A percentile compares a stretch with the other conserved stretches of the same genome.
phyloP scores from a whole-genome alignment of 2,888 invertebrate species.

The Cryptocephalus moraei region DNA sequence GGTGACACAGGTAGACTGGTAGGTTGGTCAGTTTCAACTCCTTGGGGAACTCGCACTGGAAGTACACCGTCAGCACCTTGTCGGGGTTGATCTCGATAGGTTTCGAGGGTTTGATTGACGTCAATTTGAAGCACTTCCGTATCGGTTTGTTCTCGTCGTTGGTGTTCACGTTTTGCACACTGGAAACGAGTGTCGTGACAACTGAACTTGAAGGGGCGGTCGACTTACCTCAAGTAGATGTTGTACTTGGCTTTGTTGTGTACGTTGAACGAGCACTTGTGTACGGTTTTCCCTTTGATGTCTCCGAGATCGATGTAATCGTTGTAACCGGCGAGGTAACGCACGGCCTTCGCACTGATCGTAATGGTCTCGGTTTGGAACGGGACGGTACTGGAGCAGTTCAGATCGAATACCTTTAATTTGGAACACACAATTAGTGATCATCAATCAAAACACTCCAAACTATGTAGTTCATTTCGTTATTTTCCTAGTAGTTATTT shows the following conservation, averaged over 20 bases:
- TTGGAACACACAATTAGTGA: slow-evolving; percentile 9
- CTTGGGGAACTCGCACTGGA: slow-evolving; percentile 22
- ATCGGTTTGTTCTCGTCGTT: slow-evolving; percentile 2
- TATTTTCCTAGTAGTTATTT: no score
- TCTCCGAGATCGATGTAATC: slow-evolving; percentile 43
- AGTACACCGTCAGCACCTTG: slow-evolving; percentile 14
- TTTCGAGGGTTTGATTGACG: slow-evolving; percentile 9
- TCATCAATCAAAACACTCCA: no score
- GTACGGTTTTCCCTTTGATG: slow-evolving; percentile 46
- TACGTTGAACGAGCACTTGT: slow-evolving; percentile 40
- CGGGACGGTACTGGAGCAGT: neutral
- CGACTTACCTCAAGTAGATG: slow-evolving; percentile 13
- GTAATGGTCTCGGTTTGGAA: neutral
- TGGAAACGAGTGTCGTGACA: no score
- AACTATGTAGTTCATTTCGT: no score
- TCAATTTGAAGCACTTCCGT: slow-evolving; percentile 12
- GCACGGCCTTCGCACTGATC: neutral
- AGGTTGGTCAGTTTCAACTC: slow-evolving; percentile 22
- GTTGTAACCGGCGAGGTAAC: neutral
- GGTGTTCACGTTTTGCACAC: no score
- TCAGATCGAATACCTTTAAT: slow-evolving; percentile 4
- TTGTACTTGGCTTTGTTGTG: slow-evolving; percentile 47
- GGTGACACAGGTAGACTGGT: slow-evolving; percentile 24
- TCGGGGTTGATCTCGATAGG: slow-evolving; percentile 7
- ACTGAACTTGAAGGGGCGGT: no score